Evolutionary conservation across 2,888 invertebrate genomes (phyloP).

Genomic region (Dicyrtoma fusca): DNA sequence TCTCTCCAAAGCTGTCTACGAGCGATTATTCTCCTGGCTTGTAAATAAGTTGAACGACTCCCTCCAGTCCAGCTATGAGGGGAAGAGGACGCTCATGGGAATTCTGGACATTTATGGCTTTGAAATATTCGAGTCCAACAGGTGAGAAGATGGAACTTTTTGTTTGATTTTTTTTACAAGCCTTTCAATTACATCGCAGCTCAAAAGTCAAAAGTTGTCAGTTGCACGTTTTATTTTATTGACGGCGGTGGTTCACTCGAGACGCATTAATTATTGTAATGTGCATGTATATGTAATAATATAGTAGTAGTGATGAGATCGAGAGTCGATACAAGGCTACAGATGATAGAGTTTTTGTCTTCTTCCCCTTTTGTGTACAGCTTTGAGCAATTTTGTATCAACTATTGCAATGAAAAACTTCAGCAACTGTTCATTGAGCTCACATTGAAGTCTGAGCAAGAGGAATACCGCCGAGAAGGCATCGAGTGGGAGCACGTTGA

Average conservation of each 20-base stretch:
- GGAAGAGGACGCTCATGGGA: slow-evolving; percentile 75
- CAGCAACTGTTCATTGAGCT: slow-evolving; percentile 92
- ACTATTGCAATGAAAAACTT: slow-evolving; percentile 93
- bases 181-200: background rate
- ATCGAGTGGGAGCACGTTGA: slow-evolving; percentile 88
- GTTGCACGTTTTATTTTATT: no score
- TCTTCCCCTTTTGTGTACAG: slow-evolving; percentile 60
- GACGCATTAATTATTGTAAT: no score
- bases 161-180: background rate
- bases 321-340: no score
- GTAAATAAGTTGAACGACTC: slow-evolving; percentile 79
- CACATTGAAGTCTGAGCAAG: slow-evolving; percentile 88
- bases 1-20: slow-evolving; percentile 87
- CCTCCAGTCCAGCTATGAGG: slow-evolving; percentile 66
- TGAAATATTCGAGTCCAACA: slow-evolving; percentile 88
- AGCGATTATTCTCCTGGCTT: slow-evolving; percentile 87
- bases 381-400: slow-evolving; percentile 91
- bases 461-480: slow-evolving; percentile 87
- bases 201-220: no score
- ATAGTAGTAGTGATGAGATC: no score
- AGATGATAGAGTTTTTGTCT: no score
- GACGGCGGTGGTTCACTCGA: no score
- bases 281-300: no score
- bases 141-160: slow-evolving; percentile 62
- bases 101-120: slow-evolving; percentile 94